Percentiles rank a stretch among this genome's conserved stretches.
phyloP scores from a whole-genome alignment of 2,797 vertebrate species.

The Propithecus deckenii region DNA sequence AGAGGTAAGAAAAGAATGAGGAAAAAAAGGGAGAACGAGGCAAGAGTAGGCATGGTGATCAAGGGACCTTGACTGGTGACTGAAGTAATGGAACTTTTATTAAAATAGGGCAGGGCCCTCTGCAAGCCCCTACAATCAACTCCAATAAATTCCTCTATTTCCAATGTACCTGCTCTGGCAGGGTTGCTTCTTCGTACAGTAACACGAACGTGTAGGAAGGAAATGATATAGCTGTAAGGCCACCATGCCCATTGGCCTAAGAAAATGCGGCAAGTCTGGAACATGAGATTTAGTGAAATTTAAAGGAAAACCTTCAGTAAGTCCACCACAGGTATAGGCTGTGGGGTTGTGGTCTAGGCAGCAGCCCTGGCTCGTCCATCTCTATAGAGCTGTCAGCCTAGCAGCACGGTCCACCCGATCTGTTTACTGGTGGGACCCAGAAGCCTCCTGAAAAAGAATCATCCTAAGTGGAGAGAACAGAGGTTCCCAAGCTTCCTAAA shows the following conservation, averaged over 20 bases:
- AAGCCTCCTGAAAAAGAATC: background rate
- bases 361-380: background rate
- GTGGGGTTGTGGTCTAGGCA: too few relatives aligned
- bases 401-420: too few relatives aligned
- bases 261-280: background rate
- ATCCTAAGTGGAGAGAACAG: background rate
- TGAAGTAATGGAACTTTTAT: background rate
- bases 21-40: background rate
- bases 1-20: background rate
- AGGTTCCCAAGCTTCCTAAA: background rate
- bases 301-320: background rate
- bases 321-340: rapidly evolving
- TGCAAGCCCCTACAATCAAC: background rate
- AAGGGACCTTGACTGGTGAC: background rate
- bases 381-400: rapidly evolving
- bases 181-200: background rate
- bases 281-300: background rate
- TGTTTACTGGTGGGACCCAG: background rate
- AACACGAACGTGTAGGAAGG: background rate
- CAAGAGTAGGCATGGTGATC: background rate
- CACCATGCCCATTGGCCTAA: background rate
- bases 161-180: background rate
- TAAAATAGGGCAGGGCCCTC: background rate
- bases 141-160: background rate
- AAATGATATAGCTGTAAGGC: background rate